phyloP scores from a whole-genome alignment of 2,888 invertebrate genomes.

The Pristionchus japonicus region DNA sequence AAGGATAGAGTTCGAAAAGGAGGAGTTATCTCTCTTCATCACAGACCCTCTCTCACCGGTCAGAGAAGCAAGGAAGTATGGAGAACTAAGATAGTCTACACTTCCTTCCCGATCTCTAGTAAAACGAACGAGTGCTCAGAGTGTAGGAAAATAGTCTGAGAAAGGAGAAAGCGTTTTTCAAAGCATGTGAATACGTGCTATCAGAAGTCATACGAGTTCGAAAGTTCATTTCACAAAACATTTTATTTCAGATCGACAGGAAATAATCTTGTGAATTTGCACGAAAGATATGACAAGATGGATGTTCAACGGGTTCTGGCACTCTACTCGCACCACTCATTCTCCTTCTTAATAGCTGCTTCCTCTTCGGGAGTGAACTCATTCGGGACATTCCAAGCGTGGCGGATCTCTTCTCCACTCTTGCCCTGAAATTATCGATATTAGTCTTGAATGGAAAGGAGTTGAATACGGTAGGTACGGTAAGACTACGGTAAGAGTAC shows the following conservation, averaged over 20 bases:
- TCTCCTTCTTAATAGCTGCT: background rate
- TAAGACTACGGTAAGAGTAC: background rate
- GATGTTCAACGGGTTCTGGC: background rate
- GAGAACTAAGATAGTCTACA: no score
- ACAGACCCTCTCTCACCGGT: no score
- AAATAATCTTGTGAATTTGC: background rate
- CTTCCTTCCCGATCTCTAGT: no score
- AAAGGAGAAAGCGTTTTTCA: no score
- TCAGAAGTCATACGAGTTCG: no score
- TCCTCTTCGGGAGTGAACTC: conserved; percentile 32
- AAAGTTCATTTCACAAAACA: background rate
- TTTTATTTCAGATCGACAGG: background rate
- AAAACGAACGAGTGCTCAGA: no score
- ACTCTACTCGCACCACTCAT: conserved; percentile 16
- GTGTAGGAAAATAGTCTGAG: no score
- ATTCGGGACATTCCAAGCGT: background rate
- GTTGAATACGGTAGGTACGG: no score
- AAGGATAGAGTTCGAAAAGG: background rate
- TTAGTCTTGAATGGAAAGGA: background rate
- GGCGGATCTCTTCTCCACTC: background rate
- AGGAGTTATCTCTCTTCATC: no score
- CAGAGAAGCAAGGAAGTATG: no score
- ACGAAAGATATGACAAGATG: background rate
- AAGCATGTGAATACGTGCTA: no score
- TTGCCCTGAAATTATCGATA: background rate